phyloP scores from a whole-genome alignment of 2,797 vertebrate species.

The Manis pentadactyla region DNA sequence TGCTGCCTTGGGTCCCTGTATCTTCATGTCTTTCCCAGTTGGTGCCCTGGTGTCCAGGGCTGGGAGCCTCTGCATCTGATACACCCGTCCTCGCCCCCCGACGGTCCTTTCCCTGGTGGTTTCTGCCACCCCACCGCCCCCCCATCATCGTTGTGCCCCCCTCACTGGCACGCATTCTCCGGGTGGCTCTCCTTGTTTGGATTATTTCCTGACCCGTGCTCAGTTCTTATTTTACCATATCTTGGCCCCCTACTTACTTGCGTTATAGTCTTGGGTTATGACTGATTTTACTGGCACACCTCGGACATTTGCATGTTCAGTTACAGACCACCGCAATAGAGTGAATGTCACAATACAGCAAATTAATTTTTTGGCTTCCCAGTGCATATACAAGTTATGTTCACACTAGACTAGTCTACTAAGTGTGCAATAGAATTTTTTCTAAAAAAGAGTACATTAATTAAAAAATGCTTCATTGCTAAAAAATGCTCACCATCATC shows the following conservation, averaged over 20 bases:
- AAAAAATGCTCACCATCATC: too few species aligned
- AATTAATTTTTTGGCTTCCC: too few species aligned
- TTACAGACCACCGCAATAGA: too few species aligned
- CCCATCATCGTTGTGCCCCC: neutral
- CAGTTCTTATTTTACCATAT: neutral
- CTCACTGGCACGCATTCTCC: neutral
- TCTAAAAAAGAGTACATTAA: too few species aligned
- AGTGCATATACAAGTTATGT: too few species aligned
- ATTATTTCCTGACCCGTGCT: constrained; percentile 7
- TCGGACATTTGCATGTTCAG: too few species aligned
- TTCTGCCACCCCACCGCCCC: too few species aligned
- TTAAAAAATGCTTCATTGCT: too few species aligned
- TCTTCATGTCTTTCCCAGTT: neutral
- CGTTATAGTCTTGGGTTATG: neutral
- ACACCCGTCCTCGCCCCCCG: neutral
- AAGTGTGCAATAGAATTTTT: too few species aligned
- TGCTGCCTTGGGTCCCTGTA: neutral
- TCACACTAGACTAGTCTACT: too few species aligned
- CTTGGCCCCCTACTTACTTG: neutral
- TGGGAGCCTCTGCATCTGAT: neutral
- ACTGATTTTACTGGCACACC: neutral
- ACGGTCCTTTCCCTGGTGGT: neutral
- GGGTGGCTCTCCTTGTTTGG: neutral
- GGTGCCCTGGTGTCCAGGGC: neutral
- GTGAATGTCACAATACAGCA: too few species aligned